A percentile compares a stretch with the other conserved stretches of the same genome.
These are phyloP conservation scores for Julus scanicus DNA, from an alignment of 2,888 invertebrate genomes.

Conservation along the genomic window DNA sequence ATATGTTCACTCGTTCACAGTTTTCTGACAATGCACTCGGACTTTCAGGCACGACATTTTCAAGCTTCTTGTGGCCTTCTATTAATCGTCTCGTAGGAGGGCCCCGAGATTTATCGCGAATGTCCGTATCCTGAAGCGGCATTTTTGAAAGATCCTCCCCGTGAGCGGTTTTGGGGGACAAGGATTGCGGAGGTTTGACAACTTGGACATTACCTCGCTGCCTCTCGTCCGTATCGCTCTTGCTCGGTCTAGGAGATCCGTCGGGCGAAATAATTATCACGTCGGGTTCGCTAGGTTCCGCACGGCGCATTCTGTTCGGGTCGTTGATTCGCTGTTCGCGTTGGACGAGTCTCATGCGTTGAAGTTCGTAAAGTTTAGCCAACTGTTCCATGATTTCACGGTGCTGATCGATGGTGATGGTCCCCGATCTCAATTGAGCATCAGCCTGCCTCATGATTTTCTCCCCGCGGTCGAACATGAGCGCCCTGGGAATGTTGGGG, in stretches of 20 bases:
- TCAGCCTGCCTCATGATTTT: slow-evolving; percentile 82
- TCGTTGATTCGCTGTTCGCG: slow-evolving; percentile 58
- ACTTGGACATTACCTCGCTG: background rate
- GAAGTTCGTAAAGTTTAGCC: slow-evolving; percentile 59
- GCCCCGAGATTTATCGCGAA: background rate
- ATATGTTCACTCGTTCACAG: too few relatives aligned
- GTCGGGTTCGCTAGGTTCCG: background rate
- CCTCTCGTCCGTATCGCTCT: background rate
- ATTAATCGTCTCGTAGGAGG: background rate
- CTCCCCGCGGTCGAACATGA: slow-evolving; percentile 55
- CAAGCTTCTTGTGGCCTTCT: background rate
- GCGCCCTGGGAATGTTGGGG: slow-evolving; percentile 54
- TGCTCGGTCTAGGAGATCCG: background rate
- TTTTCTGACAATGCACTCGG: background rate
- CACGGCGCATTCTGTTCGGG: background rate
- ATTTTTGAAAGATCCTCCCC: background rate
- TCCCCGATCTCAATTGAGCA: slow-evolving; percentile 78
- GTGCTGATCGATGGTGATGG: slow-evolving; percentile 63
- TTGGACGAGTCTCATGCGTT: slow-evolving; percentile 62
- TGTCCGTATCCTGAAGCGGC: background rate
- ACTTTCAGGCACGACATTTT: background rate
- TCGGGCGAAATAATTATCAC: slow-evolving; percentile 12
- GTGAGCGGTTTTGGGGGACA: background rate
- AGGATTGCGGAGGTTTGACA: background rate
- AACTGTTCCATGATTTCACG: slow-evolving; percentile 63